Evolutionary conservation across 2,888 invertebrate species (phyloP).

Genomic region (Automeris io): DNA sequence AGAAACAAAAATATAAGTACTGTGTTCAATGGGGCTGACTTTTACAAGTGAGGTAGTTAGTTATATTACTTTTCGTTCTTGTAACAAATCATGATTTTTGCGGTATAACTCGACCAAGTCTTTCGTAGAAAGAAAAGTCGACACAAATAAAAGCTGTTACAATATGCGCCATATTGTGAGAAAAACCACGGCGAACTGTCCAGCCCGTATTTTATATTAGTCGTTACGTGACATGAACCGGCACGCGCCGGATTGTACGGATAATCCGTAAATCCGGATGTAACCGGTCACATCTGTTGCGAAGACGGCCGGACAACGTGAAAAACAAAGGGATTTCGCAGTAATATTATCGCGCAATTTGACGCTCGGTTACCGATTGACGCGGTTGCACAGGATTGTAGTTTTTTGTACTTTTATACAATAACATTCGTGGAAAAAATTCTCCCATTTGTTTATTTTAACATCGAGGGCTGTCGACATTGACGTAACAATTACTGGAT

Average conservation of each 20-base stretch:
- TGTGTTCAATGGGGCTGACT: too few species aligned
- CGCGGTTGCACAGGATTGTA: slow-evolving; percentile 7
- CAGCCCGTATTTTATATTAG: slow-evolving; percentile 1
- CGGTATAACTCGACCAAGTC: too few species aligned
- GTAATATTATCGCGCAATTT: background rate
- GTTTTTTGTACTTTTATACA: too few species aligned
- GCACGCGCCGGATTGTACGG: slow-evolving; percentile 1
- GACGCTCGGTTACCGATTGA: slow-evolving; percentile 8
- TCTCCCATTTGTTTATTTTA: too few species aligned
- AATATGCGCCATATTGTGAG: background rate
- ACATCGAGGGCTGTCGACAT: too few species aligned
- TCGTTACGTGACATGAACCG: slow-evolving; percentile 6
- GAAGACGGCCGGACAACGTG: slow-evolving; percentile 2
- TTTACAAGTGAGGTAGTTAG: too few species aligned
- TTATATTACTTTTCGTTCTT: too few species aligned
- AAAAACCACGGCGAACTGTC: background rate
- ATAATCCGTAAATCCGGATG: slow-evolving; percentile 1
- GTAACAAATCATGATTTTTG: too few species aligned
- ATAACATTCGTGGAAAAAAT: too few species aligned
- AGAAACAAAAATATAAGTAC: too few species aligned
- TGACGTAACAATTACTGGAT: too few species aligned
- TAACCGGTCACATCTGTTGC: slow-evolving; percentile 5
- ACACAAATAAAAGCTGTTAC: background rate
- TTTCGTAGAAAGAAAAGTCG: background rate
- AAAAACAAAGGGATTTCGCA: background rate